phyloP scores from a whole-genome alignment of 2,888 invertebrate genomes.

The Cephus pulcher region DNA sequence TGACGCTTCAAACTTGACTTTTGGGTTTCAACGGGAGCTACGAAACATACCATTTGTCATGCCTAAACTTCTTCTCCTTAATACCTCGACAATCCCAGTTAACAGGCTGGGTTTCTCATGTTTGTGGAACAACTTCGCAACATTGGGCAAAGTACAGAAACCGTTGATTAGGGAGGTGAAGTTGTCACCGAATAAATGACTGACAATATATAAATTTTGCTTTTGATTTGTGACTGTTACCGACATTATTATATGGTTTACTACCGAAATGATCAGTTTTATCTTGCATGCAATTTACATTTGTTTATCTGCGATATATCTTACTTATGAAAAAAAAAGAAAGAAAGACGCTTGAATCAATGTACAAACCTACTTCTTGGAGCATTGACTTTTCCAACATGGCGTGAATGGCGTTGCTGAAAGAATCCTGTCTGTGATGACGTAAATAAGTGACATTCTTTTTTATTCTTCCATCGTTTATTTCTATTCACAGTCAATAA shows the following conservation, averaged over 20 bases:
- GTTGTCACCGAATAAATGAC: not conserved
- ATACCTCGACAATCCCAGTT: conserved; percentile 22
- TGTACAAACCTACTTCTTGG: not conserved
- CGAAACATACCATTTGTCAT: conserved; percentile 30
- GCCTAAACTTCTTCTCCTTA: conserved; percentile 29
- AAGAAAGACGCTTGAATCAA: not conserved
- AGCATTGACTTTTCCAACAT: not conserved
- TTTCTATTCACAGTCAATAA: conserved; percentile 63
- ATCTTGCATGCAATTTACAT: too few relatives aligned
- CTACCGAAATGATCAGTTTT: not conserved
- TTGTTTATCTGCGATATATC: too few relatives aligned
- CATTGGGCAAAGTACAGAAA: conserved; percentile 5
- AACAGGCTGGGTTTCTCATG: conserved; percentile 21
- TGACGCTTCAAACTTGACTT: not conserved
- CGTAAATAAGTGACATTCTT: not conserved
- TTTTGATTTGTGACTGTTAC: not conserved
- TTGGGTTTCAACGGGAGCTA: not conserved
- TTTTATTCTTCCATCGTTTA: conserved; percentile 50
- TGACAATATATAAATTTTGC: not conserved
- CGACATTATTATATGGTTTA: not conserved
- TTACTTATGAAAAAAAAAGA: not conserved
- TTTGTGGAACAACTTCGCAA: conserved; percentile 23
- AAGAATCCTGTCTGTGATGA: not conserved
- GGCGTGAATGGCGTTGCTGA: not conserved
- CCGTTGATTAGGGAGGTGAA: not conserved